Percentiles rank a stretch among this genome's conserved stretches.
Conservation (phyloP, 2,888 invertebrate genomes). For the Agonopterix subpropinquella region DNA sequence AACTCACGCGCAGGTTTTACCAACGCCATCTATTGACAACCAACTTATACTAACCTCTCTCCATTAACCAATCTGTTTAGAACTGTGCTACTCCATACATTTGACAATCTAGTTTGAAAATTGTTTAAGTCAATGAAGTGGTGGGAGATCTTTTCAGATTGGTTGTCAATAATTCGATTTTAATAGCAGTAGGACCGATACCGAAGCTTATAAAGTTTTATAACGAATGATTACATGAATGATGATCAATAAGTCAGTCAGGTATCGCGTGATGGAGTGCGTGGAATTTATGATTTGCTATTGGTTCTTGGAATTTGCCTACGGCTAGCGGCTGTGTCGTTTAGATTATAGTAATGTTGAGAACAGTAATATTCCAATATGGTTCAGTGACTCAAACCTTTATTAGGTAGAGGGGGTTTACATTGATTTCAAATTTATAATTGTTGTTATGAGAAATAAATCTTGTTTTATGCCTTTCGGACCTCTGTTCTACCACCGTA, state of each 20-base stretch:
- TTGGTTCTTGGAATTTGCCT: background rate
- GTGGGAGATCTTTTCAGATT: constrained; percentile 19
- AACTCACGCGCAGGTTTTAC: constrained; percentile 36
- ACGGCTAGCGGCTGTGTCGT: no score
- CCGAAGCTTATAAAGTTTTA: constrained; percentile 41
- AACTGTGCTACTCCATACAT: no score
- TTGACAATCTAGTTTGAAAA: no score
- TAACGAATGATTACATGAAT: constrained; percentile 53
- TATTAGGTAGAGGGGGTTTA: no score
- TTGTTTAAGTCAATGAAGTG: background rate
- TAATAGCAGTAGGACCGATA: constrained; percentile 48
- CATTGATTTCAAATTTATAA: no score
- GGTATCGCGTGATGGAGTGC: constrained; percentile 15
- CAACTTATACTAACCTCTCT: constrained; percentile 8
- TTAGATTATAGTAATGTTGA: no score
- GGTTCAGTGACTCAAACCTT: no score
- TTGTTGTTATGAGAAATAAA: no score
- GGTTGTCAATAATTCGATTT: constrained; percentile 55
- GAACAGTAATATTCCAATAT: no score
- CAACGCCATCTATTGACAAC: constrained; percentile 27
- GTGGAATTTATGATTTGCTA: constrained; percentile 12
- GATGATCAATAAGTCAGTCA: constrained; percentile 44
- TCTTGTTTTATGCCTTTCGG: no score
- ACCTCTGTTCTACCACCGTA: no score
- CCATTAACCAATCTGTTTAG: no score